phyloP scores from a whole-genome alignment of 2,113 vertebrate species.

The Gymnogyps californianus region DNA sequence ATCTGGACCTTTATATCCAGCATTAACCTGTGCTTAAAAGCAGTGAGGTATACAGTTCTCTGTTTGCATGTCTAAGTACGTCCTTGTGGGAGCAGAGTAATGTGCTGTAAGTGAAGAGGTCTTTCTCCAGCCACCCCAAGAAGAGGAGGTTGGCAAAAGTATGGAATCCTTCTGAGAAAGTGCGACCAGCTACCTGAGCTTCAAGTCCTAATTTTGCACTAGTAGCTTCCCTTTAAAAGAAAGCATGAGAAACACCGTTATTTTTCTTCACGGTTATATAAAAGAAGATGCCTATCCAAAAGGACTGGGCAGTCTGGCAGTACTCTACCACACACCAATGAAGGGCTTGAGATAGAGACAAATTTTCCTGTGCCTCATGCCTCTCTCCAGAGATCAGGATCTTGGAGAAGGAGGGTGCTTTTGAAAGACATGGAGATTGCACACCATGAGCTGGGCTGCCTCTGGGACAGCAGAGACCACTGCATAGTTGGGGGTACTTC shows the following conservation, averaged over 20 bases:
- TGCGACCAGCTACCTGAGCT: not conserved
- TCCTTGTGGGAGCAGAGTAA: not conserved
- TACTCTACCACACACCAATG: not conserved
- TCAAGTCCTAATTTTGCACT: not conserved
- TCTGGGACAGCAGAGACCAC: not conserved
- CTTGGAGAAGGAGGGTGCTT: not conserved
- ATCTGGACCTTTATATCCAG: not conserved
- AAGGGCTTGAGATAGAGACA: not conserved
- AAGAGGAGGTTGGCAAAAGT: not conserved
- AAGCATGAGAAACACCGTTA: not conserved
- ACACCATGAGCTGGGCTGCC: not conserved
- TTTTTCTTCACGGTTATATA: not conserved
- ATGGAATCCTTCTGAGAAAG: not conserved
- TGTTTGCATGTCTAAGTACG: not conserved
- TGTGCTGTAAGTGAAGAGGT: not conserved
- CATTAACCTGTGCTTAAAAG: not conserved
- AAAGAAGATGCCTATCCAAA: not conserved
- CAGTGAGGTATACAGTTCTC: not conserved
- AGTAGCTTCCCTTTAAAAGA: not conserved
- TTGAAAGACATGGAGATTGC: not conserved
- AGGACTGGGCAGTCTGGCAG: not conserved
- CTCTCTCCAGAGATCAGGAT: not conserved
- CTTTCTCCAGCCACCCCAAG: not conserved
- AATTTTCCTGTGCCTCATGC: not conserved
- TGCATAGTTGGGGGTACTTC: not conserved